Evolutionary conservation across 2,797 vertebrate genomes (phyloP).

Genomic region (Helostoma temminkii): DNA sequence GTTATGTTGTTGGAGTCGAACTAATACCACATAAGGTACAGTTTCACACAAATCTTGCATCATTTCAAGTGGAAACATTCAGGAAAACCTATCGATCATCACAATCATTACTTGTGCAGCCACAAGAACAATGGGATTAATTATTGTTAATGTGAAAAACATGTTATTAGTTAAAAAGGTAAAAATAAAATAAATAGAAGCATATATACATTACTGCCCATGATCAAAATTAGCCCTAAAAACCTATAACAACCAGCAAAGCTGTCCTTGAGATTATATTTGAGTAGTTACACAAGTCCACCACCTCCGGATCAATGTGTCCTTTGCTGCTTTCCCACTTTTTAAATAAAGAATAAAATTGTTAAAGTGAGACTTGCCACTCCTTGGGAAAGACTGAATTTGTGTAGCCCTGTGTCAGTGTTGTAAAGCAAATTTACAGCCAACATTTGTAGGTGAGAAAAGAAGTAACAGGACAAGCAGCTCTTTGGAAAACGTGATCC

Average conservation of each 20-base stretch:
- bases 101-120: constrained; percentile 65
- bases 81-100: constrained; percentile 56
- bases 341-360: constrained; percentile 41
- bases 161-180: constrained; percentile 71
- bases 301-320: constrained; percentile 27
- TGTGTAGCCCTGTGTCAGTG: constrained; percentile 38
- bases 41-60: constrained; percentile 41
- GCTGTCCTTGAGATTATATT: constrained; percentile 36
- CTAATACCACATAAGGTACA: constrained; percentile 34
- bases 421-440: constrained; percentile 48
- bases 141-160: constrained; percentile 44
- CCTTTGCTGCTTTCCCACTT: constrained; percentile 32
- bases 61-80: constrained; percentile 58
- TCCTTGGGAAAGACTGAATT: constrained; percentile 33
- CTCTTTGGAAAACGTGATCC: constrained; percentile 52
- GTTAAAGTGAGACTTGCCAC: background rate
- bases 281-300: constrained; percentile 26
- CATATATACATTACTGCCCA: constrained; percentile 65
- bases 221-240: constrained; percentile 64
- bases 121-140: constrained; percentile 69
- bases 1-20: constrained; percentile 37
- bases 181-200: constrained; percentile 84
- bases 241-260: constrained; percentile 46
- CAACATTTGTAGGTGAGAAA: constrained; percentile 41
- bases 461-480: constrained; percentile 52